These are phyloP conservation scores for Lordiphosa collinella DNA, from an alignment of 1,140 invertebrate genomes.

Conservation along the genomic window DNA sequence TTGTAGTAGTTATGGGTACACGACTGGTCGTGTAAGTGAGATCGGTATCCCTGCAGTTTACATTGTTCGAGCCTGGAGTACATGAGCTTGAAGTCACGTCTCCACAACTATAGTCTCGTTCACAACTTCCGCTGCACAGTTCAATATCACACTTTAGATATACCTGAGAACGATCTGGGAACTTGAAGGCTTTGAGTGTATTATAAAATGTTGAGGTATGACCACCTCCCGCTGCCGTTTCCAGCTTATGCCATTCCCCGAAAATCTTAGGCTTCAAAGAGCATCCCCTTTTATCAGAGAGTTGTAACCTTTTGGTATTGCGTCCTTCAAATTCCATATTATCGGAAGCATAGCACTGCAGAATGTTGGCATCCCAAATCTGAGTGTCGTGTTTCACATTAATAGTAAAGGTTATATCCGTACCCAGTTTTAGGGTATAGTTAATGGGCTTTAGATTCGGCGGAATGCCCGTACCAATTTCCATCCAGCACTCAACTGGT, in stretches of 20 bases:
- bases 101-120: conserved; percentile 44
- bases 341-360: conserved; percentile 88
- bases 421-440: conserved; percentile 85
- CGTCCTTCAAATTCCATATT: conserved; percentile 83
- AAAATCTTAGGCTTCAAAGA: conserved; percentile 86
- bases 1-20: conserved; percentile 6
- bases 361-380: conserved; percentile 85
- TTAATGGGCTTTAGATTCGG: conserved; percentile 82
- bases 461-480: conserved; percentile 85
- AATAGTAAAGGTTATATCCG: conserved; percentile 85
- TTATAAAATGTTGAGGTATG: conserved; percentile 85
- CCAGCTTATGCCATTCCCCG: conserved; percentile 83
- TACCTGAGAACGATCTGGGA: conserved; percentile 86
- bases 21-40: conserved; percentile 12
- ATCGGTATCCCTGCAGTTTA: conserved; percentile 64
- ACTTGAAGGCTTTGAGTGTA: conserved; percentile 87
- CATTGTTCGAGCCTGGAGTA: conserved; percentile 79
- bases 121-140: conserved; percentile 80
- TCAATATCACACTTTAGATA: conserved; percentile 88
- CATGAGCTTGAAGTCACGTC: conserved; percentile 39
- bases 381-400: conserved; percentile 85
- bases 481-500: conserved; percentile 88
- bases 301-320: conserved; percentile 83
- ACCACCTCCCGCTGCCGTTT: conserved; percentile 80
- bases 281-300: conserved; percentile 85